phyloP scores from a whole-genome alignment of 2,888 invertebrate species.

The Cybosia mesomella region DNA sequence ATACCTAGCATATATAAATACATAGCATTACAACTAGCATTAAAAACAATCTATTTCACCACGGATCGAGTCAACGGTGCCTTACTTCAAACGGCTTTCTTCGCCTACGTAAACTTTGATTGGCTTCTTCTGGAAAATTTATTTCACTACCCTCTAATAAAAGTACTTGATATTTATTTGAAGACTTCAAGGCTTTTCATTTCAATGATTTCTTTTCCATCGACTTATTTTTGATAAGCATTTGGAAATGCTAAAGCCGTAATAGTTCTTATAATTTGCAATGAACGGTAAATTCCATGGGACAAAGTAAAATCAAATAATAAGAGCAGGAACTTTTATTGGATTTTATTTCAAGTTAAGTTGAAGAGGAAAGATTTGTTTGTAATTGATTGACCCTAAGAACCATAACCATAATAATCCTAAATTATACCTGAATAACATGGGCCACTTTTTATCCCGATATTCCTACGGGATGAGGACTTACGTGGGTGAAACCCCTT shows the following conservation, averaged over 20 bases:
- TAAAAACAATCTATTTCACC: slow-evolving; percentile 22
- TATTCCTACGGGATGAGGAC: no score
- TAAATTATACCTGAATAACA: no score
- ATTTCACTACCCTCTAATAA: background rate
- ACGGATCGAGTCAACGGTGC: slow-evolving; percentile 15
- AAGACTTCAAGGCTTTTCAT: background rate
- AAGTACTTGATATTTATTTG: background rate
- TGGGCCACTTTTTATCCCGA: no score
- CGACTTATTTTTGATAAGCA: slow-evolving; percentile 1
- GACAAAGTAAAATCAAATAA: background rate
- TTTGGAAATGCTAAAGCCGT: background rate
- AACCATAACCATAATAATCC: no score
- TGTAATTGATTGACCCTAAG: no score
- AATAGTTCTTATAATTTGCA: background rate
- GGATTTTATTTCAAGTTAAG: no score
- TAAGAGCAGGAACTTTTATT: no score
- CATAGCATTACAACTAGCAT: no score
- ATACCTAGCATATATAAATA: no score
- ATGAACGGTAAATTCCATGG: background rate
- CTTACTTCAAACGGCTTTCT: slow-evolving; percentile 18
- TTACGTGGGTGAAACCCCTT: no score
- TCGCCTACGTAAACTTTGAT: background rate
- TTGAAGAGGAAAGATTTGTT: no score
- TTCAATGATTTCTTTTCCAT: background rate
- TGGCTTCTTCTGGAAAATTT: background rate